These are phyloP conservation scores for Numida meleagris DNA, from an alignment of 2,113 vertebrate genomes.

Conservation along the genomic window DNA sequence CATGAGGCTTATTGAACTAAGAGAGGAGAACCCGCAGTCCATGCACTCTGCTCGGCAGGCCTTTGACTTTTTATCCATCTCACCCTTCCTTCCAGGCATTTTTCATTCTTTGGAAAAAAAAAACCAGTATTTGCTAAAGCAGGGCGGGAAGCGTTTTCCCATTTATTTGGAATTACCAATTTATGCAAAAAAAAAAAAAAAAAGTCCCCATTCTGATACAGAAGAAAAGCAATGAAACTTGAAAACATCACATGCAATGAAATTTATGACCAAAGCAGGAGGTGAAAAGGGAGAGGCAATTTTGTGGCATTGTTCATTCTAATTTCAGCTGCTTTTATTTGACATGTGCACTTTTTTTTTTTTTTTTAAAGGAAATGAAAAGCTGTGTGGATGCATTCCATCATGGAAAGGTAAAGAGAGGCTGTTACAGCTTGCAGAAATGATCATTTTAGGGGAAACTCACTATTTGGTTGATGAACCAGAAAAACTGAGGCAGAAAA, in stretches of 20 bases:
- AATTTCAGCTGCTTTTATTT: background rate
- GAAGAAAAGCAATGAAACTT: background rate
- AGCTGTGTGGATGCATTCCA: background rate
- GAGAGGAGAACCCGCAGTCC: background rate
- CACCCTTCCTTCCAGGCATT: background rate
- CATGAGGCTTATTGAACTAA: background rate
- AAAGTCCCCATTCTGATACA: background rate
- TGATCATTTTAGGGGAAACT: background rate
- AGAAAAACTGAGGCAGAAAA: background rate
- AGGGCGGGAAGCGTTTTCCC: background rate
- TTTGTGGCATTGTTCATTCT: background rate
- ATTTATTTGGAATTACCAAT: background rate
- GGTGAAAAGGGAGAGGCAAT: background rate
- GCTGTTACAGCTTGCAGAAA: background rate
- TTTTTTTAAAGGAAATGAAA: background rate
- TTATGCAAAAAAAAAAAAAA: background rate
- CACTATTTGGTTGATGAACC: background rate
- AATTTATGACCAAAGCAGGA: background rate
- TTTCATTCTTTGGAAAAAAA: background rate
- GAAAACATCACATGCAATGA: background rate
- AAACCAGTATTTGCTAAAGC: background rate
- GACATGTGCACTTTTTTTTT: background rate
- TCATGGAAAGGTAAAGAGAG: background rate
- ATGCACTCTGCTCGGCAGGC: background rate
- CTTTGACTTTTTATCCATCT: background rate